Conservation (phyloP, 2,113 vertebrate genomes). For the Pluvialis apricaria region DNA sequence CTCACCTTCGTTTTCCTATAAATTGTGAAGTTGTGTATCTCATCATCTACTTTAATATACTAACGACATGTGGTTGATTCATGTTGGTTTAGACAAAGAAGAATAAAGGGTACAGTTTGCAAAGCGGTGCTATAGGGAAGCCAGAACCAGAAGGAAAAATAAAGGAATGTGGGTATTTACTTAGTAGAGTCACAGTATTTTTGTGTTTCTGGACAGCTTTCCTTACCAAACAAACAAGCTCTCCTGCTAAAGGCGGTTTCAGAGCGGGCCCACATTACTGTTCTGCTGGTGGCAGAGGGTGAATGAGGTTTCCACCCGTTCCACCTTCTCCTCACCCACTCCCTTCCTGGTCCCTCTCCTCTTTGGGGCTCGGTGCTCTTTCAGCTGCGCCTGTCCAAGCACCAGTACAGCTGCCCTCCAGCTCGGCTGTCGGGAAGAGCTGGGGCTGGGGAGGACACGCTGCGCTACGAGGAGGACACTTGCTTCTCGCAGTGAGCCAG, state of each 20-base stretch:
- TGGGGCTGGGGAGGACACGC: fast-evolving
- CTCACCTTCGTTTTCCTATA: neutral
- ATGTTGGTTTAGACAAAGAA: neutral
- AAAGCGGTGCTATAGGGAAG: neutral
- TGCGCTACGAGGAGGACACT: fast-evolving
- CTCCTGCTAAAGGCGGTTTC: fast-evolving
- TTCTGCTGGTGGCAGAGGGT: neutral
- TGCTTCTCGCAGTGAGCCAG: neutral
- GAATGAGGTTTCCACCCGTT: neutral
- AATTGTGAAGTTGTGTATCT: neutral
- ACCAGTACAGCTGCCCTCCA: fast-evolving
- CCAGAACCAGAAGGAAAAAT: neutral
- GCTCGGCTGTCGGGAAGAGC: fast-evolving
- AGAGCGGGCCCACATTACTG: fast-evolving
- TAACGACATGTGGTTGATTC: fast-evolving
- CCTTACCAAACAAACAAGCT: neutral
- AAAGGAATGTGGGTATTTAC: neutral
- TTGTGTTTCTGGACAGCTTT: neutral
- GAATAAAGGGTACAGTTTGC: neutral
- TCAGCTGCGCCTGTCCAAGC: neutral
- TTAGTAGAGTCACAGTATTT: fast-evolving
- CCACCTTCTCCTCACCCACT: neutral
- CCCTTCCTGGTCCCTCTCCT: neutral
- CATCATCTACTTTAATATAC: neutral
- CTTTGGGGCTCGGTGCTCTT: fast-evolving